Conservation (phyloP, 64 coral and sea anemone species). For the Dendrophyllia cribrosa region DNA sequence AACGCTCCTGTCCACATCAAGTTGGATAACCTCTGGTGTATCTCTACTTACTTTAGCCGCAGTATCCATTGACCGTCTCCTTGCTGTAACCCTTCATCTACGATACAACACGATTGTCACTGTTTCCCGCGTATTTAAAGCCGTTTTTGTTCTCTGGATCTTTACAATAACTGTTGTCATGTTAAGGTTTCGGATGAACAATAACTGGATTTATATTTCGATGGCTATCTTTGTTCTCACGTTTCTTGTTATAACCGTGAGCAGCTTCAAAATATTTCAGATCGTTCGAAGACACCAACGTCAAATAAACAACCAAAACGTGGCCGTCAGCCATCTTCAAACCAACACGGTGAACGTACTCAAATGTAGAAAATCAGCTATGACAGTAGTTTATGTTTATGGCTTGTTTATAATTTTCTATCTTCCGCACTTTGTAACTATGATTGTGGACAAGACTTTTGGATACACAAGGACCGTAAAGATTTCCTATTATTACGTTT, state of each 20-base stretch:
- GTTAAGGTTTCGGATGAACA: neutral
- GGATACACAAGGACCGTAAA: constrained; percentile 54
- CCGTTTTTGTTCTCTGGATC: constrained; percentile 33
- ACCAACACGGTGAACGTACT: constrained; percentile 27
- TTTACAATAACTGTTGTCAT: constrained; percentile 9
- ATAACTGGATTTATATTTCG: neutral
- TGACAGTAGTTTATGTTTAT: constrained; percentile 74
- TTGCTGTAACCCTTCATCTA: constrained; percentile 59
- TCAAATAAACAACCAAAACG: constrained; percentile 1
- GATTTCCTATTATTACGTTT: constrained; percentile 44
- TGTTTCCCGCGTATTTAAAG: constrained; percentile 13
- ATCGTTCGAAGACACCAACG: constrained; percentile 33
- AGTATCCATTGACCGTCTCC: constrained; percentile 39
- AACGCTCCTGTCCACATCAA: constrained; percentile 23
- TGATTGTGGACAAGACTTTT: neutral
- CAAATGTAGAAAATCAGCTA: constrained; percentile 65
- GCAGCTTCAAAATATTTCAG: constrained; percentile 36
- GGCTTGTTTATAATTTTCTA: constrained; percentile 69
- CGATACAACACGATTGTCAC: constrained; percentile 38
- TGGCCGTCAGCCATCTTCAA: no score
- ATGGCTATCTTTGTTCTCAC: no score
- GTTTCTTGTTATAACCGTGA: neutral
- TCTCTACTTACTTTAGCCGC: constrained; percentile 42
- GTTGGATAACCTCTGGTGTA: constrained; percentile 42
- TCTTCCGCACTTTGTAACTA: constrained; percentile 47